Base-by-base conservation (phyloP, 2,797 vertebrate genomes). In the Oreochromis mossambicus region DNA sequence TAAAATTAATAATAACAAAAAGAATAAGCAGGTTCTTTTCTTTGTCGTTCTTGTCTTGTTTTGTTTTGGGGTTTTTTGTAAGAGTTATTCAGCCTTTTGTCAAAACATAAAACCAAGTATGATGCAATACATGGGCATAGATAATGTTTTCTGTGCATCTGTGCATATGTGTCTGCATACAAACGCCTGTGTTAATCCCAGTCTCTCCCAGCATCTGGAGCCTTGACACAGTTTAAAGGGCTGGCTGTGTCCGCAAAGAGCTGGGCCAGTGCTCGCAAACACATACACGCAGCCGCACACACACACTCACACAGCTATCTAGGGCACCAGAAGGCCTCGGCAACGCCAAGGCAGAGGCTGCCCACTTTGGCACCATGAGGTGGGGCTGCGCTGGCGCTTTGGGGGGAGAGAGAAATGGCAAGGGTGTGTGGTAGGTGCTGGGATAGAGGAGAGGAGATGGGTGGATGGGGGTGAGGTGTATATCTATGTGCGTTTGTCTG, bases 241-340 rank as follows among this genome's bases (percentile, higher is more conserved):
- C 93, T 95, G 94, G 95, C 94, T 90, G 85, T 93, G 94, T 92
- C 94, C 93, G 79, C 83, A 87, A 88, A 87, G 92, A 93, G 92
- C 87, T 79, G 90, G 95, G 93, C 94, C 93, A 94, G 94, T 90
- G 87, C 86, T 88, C 73, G 52, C 86, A 88, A 14, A 83, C 84
- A 75, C 81, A 86, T 83, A 83, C 82, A 87, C 82, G 80, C 78
- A 84, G 82, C 82, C 85, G 78, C 81, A 85, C 78, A 84, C 81
- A 83, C 87, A 81, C 81, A 83, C 83, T 55, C 84, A 79, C 87
- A 77, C 82, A 93, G 95, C 95, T 96, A 96, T 96, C 96, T 96
- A 91, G 95, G 96, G 95, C 96, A 96, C 95, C 96, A 96, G 96
- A 96, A 96, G 96, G 96, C 95, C 96, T 91, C 91, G 90, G 93